Percentiles rank a stretch among this genome's conserved stretches.
Evolutionary conservation across 53 echinoderm and acorn worm genomes (phyloP).

Genomic region (Actinopyga echinites): DNA sequence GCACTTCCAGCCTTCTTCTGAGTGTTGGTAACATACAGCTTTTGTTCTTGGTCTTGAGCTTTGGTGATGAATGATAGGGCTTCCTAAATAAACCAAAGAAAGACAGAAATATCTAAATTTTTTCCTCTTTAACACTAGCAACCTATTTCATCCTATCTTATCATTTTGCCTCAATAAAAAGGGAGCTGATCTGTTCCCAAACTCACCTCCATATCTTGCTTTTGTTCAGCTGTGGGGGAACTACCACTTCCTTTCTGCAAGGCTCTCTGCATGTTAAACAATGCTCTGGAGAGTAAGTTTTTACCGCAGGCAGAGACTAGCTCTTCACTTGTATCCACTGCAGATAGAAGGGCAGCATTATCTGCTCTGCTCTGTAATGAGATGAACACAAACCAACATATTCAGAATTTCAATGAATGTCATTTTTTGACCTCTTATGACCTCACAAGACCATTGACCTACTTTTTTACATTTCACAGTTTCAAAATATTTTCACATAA

Average conservation of each 20-base stretch:
- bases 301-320: slow-evolving; percentile 78
- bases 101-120: background rate
- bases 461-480: too few species aligned
- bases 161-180: background rate
- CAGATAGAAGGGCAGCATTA: background rate
- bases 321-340: slow-evolving; percentile 77
- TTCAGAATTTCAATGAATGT: too few species aligned
- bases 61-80: slow-evolving; percentile 83
- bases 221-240: slow-evolving; percentile 58
- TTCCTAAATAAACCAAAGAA: slow-evolving; percentile 55
- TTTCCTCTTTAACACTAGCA: too few species aligned
- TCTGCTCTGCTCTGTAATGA: too few species aligned
- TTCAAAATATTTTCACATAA: too few species aligned
- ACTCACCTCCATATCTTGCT: slow-evolving; percentile 75
- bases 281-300: slow-evolving; percentile 85
- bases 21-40: slow-evolving; percentile 76
- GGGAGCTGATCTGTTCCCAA: too few species aligned
- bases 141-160: background rate
- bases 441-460: too few species aligned
- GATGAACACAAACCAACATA: too few species aligned
- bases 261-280: slow-evolving; percentile 86
- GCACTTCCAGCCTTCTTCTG: slow-evolving; percentile 50
- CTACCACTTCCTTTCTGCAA: slow-evolving; percentile 62
- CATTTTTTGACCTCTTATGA: too few species aligned
- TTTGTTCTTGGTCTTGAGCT: slow-evolving; percentile 94